Conservation (phyloP, 2,888 invertebrate species). For the Sarcophaga caerulescens region DNA sequence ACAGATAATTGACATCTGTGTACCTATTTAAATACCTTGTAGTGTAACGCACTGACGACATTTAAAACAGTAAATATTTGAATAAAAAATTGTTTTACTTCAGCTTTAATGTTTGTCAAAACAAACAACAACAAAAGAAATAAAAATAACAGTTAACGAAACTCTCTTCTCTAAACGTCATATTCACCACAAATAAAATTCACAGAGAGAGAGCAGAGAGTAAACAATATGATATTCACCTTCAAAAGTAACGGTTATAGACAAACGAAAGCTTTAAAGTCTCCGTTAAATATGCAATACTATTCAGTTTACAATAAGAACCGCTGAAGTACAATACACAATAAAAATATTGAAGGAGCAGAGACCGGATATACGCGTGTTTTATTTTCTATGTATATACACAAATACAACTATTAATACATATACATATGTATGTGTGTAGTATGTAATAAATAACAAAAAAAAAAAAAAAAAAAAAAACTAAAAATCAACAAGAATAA, state of each 20-base stretch:
- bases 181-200: neutral
- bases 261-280: constrained; percentile 55
- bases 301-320: constrained; percentile 62
- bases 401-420: constrained; percentile 29
- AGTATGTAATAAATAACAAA: constrained; percentile 10
- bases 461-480: constrained; percentile 7
- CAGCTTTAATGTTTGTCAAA: constrained; percentile 20
- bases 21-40: neutral
- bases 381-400: constrained; percentile 50
- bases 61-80: constrained; percentile 17
- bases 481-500: constrained; percentile 33
- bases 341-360: constrained; percentile 27
- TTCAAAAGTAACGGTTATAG: neutral
- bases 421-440: neutral
- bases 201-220: neutral
- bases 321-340: constrained; percentile 58
- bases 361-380: constrained; percentile 57
- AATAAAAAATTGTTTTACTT: constrained; percentile 31
- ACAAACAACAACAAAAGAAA: neutral
- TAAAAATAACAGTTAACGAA: neutral
- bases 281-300: constrained; percentile 61
- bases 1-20: neutral
- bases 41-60: neutral
- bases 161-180: constrained; percentile 20
- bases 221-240: neutral